Evolutionary conservation across 2,888 invertebrate species (phyloP).

Genomic region (Coenonympha arcania): DNA sequence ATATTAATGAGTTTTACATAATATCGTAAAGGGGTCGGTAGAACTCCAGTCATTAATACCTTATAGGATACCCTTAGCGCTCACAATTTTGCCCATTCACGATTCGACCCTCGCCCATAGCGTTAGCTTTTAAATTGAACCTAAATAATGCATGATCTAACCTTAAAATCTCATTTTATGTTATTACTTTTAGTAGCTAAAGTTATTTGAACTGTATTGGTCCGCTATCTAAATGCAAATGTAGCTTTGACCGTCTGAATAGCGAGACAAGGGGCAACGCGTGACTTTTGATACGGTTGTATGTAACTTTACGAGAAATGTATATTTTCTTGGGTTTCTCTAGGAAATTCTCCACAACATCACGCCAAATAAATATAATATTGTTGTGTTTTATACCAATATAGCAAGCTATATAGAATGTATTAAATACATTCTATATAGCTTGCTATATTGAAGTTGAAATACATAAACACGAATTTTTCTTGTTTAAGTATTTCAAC

Average conservation of each 20-base stretch:
- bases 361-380: neutral
- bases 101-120: constrained; percentile 49
- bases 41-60: constrained; percentile 52
- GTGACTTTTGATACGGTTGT: constrained; percentile 15
- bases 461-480: too few relatives aligned
- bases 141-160: constrained; percentile 58
- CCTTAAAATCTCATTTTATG: constrained; percentile 49
- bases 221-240: constrained; percentile 31
- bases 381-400: too few relatives aligned
- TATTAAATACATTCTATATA: too few relatives aligned
- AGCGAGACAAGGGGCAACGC: constrained; percentile 19
- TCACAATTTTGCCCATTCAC: constrained; percentile 60
- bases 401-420: too few relatives aligned
- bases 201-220: constrained; percentile 29
- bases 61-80: constrained; percentile 46
- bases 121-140: constrained; percentile 64
- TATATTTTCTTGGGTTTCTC: constrained; percentile 8
- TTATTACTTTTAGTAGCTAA: constrained; percentile 29
- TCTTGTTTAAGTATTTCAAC: too few relatives aligned
- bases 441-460: too few relatives aligned
- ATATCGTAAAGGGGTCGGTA: constrained; percentile 36
- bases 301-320: constrained; percentile 5
- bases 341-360: neutral
- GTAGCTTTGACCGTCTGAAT: constrained; percentile 25
- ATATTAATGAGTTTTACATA: constrained; percentile 46